These are phyloP conservation scores for Mustelus asterias DNA, from an alignment of 2,113 vertebrate genomes.

Conservation along the genomic window DNA sequence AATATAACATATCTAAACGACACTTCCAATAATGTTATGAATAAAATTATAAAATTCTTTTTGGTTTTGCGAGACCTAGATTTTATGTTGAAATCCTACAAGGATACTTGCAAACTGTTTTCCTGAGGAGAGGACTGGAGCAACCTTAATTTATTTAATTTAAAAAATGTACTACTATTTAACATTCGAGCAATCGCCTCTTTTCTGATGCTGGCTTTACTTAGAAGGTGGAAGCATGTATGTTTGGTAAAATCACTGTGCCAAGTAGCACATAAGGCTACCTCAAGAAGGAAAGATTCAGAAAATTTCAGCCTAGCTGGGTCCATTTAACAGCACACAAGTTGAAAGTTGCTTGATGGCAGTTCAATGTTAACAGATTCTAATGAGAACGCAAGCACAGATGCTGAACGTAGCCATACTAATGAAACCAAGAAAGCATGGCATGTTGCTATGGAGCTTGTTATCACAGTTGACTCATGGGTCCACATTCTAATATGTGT, in stretches of 20 bases:
- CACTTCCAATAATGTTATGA: not conserved
- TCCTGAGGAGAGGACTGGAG: not conserved
- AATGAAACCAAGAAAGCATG: constrained; percentile 19
- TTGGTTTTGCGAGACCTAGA: not conserved
- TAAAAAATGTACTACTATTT: not conserved
- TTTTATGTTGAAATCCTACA: not conserved
- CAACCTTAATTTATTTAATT: not conserved
- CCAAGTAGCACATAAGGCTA: not conserved
- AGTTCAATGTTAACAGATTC: constrained; percentile 27
- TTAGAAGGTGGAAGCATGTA: not conserved
- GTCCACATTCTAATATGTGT: constrained; percentile 21
- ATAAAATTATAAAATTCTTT: not conserved
- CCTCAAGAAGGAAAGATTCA: not conserved
- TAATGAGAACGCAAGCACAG: constrained; percentile 1
- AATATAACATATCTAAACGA: not conserved
- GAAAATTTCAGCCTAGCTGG: not conserved
- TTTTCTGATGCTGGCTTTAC: not conserved
- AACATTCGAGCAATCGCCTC: not conserved
- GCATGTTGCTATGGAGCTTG: constrained; percentile 23
- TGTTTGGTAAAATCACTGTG: not conserved
- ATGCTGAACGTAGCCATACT: constrained; percentile 7
- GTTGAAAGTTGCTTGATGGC: constrained; percentile 20
- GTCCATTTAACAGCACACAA: constrained; percentile 9
- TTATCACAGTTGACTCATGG: constrained; percentile 31
- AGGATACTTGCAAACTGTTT: not conserved